Conservation (phyloP, 2,113 vertebrate genomes). For the Corythoichthys haematopterus region DNA sequence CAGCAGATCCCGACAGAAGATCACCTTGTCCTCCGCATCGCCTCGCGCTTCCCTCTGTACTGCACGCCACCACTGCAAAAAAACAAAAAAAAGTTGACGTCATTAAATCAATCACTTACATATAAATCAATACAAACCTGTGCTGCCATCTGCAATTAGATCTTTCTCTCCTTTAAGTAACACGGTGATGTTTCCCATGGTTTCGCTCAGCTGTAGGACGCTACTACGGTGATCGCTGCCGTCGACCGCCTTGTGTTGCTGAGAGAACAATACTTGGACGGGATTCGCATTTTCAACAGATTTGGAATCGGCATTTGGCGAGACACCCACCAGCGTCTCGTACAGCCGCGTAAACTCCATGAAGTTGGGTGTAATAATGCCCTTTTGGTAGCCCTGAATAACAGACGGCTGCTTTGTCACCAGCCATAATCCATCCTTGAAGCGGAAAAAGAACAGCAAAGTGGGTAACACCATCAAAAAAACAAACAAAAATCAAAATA, state of each 20-base stretch:
- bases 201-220: slow-evolving; percentile 82
- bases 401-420: slow-evolving; percentile 85
- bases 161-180: slow-evolving; percentile 90
- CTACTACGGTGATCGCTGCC: slow-evolving; percentile 74
- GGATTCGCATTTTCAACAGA: background rate
- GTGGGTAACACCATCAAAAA: background rate
- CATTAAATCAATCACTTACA: background rate
- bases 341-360: slow-evolving; percentile 90
- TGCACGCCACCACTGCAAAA: slow-evolving; percentile 81
- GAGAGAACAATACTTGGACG: slow-evolving; percentile 17
- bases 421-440: slow-evolving; percentile 93
- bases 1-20: slow-evolving; percentile 87
- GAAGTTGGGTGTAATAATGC: slow-evolving; percentile 90
- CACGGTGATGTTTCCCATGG: slow-evolving; percentile 90
- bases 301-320: too few species aligned
- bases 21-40: slow-evolving; percentile 95
- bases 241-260: slow-evolving; percentile 83
- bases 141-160: slow-evolving; percentile 86
- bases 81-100: background rate
- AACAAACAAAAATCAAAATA: too few species aligned
- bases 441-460: slow-evolving; percentile 19
- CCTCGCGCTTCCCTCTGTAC: slow-evolving; percentile 82
- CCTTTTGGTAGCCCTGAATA: slow-evolving; percentile 86
- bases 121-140: slow-evolving; percentile 72
- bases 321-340: slow-evolving; percentile 83